Evolutionary conservation across 2,797 vertebrate genomes (phyloP), one percentile per base, ranked within the genome.

Genomic region (Somateria mollissima): DNA sequence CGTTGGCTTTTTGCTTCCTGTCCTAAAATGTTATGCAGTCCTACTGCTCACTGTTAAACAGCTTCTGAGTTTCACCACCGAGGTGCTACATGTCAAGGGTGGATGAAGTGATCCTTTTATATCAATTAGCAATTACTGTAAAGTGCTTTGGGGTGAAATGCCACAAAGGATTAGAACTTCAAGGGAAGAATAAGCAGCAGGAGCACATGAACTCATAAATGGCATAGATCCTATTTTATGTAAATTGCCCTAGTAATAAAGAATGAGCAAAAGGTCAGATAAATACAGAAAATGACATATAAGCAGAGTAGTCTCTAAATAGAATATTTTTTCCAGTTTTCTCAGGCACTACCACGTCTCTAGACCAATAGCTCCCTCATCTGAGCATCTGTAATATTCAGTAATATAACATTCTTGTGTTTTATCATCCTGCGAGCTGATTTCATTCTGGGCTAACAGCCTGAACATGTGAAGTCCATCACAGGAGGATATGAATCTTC

Each of bases 71-170:
- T 97, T 95, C 89, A 78, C 64, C 77, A 8, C 51, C 1, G 78
- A 97, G 95, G 97, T 97, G 92, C 93, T 95, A 74, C 78, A 45
- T 97, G 97, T 97, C 96, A 97, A 78, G 87, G 96, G 95, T 95
- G 93, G 88, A 94, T 96, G 87, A 96, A 97, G 91, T 89, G 97
- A 97, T 97, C 96, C 94, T 97, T 97, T 97, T 97, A 97, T 96
- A 97, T 97, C 97, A 97, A 97, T 97, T 97, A 97, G 96, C 95
- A 97, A 97, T 97, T 97, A 97, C 93, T 94, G 84, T 90, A 97
- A 97, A 97, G 97, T 97, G 97, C 97, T 97, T 97, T 94, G 95
- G 96, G 97, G 97, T 97, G 97, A 97, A 96, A 97, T 97, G 97
- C 96, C 96, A 96, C 92, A 95, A 92, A 95, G 94, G 95, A 97